Conservation (phyloP, 2,113 vertebrate genomes). For the Perccottus glenii region DNA sequence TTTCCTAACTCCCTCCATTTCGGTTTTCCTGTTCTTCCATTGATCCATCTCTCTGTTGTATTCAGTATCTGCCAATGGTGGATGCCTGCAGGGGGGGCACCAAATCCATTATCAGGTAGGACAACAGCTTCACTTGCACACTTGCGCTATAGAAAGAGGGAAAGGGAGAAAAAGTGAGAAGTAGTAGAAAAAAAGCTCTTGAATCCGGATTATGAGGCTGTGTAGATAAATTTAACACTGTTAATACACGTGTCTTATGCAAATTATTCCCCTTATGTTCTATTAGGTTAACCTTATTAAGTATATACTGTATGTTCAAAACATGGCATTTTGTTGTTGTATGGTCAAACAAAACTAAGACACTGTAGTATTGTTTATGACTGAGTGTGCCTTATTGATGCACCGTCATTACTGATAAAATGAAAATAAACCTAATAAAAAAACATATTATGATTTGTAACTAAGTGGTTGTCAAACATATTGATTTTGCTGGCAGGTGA, state of each 20-base stretch:
- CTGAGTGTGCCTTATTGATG: too few species aligned
- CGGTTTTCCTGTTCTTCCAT: constrained; percentile 69
- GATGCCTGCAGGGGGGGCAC: constrained; percentile 81
- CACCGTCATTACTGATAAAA: too few species aligned
- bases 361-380: too few species aligned
- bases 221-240: constrained; percentile 49
- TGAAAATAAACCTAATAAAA: too few species aligned
- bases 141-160: constrained; percentile 40
- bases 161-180: constrained; percentile 25
- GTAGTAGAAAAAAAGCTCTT: constrained; percentile 49
- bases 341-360: too few species aligned
- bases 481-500: too few species aligned
- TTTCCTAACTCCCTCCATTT: constrained; percentile 54
- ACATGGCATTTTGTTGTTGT: too few species aligned
- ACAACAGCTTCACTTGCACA: constrained; percentile 78
- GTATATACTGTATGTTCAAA: constrained; percentile 1
- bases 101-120: constrained; percentile 85
- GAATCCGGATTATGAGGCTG: constrained; percentile 62
- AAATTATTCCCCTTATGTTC: constrained; percentile 16
- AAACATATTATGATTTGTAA: too few species aligned
- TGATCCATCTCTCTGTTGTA: constrained; percentile 73
- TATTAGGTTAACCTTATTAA: constrained; percentile 7
- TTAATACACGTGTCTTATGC: constrained; percentile 28
- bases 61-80: constrained; percentile 83
- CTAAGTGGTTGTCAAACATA: too few species aligned